Conservation (phyloP, 2,888 invertebrate genomes). For the Drosophila multiciliata region DNA sequence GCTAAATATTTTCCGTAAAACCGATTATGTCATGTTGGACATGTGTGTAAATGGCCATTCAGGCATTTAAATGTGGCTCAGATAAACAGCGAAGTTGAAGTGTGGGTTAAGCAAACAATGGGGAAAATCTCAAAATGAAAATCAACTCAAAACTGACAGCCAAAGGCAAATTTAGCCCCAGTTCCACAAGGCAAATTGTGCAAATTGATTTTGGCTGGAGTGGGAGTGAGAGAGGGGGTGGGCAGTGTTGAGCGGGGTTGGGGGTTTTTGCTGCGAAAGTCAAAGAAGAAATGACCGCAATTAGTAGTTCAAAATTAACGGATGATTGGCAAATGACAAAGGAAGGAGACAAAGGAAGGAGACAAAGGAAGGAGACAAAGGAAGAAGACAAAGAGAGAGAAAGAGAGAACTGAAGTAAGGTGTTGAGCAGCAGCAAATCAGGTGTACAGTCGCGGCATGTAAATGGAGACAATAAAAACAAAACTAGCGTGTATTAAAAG, state of each 20-base stretch:
- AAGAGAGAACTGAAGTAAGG: not conserved
- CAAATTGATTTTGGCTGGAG: conserved; percentile 71
- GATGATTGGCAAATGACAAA: not conserved
- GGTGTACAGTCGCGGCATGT: not conserved
- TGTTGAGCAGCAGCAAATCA: not conserved
- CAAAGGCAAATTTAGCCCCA: conserved; percentile 20
- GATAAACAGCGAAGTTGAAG: conserved; percentile 6
- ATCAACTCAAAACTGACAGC: conserved; percentile 66
- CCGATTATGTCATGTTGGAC: conserved; percentile 79
- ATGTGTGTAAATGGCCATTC: conserved; percentile 73
- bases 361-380: not conserved
- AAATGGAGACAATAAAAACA: not conserved
- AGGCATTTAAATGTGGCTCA: conserved; percentile 55
- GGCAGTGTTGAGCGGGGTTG: not conserved
- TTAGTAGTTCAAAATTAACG: conserved; percentile 23
- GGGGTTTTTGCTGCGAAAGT: not conserved
- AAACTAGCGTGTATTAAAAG: no score
- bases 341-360: no score
- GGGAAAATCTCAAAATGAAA: conserved; percentile 58
- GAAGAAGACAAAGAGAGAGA: no score
- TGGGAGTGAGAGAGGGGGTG: not conserved
- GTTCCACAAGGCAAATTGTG: conserved; percentile 50
- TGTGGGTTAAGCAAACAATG: not conserved
- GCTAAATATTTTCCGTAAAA: conserved; percentile 65
- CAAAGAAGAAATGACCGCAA: conserved; percentile 25